Percentiles rank a stretch among this genome's conserved stretches.
Evolutionary conservation across 1,140 invertebrate genomes (phyloP).

Genomic region (Drosophila azteca): DNA sequence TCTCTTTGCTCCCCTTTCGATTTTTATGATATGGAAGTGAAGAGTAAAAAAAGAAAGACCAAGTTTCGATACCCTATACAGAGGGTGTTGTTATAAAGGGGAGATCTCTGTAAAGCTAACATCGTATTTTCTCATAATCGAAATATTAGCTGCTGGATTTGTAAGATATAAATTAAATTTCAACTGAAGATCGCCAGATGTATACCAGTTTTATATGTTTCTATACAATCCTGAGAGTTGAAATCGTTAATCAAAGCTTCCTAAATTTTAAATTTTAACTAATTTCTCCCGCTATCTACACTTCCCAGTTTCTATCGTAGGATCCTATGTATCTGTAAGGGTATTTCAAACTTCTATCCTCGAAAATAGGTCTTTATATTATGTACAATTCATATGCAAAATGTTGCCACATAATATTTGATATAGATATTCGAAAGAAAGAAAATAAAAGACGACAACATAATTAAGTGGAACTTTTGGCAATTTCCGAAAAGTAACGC

Average conservation of each 20-base stretch:
- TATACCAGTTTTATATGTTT: no score
- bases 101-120: no score
- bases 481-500: constrained; percentile 32
- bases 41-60: constrained; percentile 3
- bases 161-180: no score
- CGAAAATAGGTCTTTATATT: neutral
- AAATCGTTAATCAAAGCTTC: no score
- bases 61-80: neutral
- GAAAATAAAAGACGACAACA: constrained; percentile 54
- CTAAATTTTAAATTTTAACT: no score
- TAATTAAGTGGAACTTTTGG: constrained; percentile 62
- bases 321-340: neutral
- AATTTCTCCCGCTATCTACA: no score
- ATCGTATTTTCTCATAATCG: no score
- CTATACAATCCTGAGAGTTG: no score
- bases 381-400: constrained; percentile 23
- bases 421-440: constrained; percentile 18
- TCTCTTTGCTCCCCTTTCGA: constrained; percentile 1
- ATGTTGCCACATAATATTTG: constrained; percentile 47
- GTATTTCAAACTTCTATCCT: neutral
- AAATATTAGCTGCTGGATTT: neutral
- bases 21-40: no score
- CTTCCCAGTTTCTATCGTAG: no score
- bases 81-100: neutral
- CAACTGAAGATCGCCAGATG: no score